Base-by-base conservation (phyloP, 35 echinoderm and acorn worm species). In the Lytechinus variegatus region DNA sequence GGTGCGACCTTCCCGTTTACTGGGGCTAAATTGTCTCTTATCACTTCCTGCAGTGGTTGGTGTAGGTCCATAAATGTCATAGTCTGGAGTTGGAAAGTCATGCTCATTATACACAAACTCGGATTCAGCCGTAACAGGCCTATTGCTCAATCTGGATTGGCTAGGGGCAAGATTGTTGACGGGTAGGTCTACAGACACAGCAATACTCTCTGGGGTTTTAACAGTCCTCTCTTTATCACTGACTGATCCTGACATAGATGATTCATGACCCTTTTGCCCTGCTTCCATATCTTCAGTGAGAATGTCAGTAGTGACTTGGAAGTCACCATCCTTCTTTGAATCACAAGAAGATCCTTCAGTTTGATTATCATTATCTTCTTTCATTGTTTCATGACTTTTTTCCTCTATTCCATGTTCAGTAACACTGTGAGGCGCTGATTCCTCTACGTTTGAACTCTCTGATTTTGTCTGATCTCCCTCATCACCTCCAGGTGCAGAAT, bases 11-110 rank as follows among this genome's bases (percentile, higher is more conserved):
- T 96, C 94, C 89, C 33, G 61, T 54, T 87, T 55, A 9, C 51
- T 51, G 3, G 94, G 91, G 27, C 94, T 86, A 51, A 95, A 93
- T 52, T 87, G 90, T 79, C 56, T 94, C 51, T 94, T 95, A 29
- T 95, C 97, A 86, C 94, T 96, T 6, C 91, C 97, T 19, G 55
- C 51, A 24, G 91, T 66, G 27, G 97, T 54, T 9, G 96, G 94
- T 66, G 96, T 95, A 3, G 94, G 94, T 72, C 72, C 27, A 86
- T 55, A 96, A 11, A 96, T 95, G 86, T 99, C 97, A 89, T 97
- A 97, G 94, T 97, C 96, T 55, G 96, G 98, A 24, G 98, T 97
- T 52, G 96, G 96, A 56, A 99, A 99, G 91, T 99, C 98, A 58
- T 95, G 72, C 52, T 96, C 97, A 89, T 96, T 94, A 53, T 96